A percentile compares a stretch with the other conserved stretches of the same genome.
Conservation (phyloP, 2,113 vertebrate genomes). For the Ramphastos sulfuratus region DNA sequence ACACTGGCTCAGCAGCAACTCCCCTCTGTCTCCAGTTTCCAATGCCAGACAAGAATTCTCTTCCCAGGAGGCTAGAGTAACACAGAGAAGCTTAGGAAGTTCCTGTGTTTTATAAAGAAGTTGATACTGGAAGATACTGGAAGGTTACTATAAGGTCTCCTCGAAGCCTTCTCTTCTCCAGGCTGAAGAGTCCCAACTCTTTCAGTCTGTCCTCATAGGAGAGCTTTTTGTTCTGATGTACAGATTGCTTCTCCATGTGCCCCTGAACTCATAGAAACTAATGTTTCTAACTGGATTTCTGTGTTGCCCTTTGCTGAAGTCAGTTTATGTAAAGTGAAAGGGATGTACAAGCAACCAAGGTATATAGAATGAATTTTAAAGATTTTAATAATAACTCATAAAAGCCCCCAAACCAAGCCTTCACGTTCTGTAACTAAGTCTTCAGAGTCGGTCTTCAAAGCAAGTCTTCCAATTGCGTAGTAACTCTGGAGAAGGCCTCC, state of each 20-base stretch:
- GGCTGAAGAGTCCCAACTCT: too few species aligned
- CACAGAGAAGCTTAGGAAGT: too few species aligned
- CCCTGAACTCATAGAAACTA: neutral
- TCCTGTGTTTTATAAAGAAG: too few species aligned
- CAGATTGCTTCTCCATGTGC: neutral
- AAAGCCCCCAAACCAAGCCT: neutral
- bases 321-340: neutral
- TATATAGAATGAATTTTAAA: neutral
- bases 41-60: too few species aligned
- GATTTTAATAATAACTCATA: neutral
- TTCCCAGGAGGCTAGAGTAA: too few species aligned
- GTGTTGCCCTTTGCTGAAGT: neutral
- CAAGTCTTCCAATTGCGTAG: neutral
- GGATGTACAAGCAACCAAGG: neutral
- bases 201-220: too few species aligned
- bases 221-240: neutral
- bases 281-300: neutral
- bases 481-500: neutral
- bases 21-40: too few species aligned
- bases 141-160: too few species aligned
- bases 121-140: too few species aligned
- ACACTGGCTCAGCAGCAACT: too few species aligned
- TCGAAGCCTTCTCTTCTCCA: too few species aligned
- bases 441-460: neutral
- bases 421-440: neutral